These are phyloP conservation scores for Otis tarda DNA, from an alignment of 2,113 vertebrate species.

Conservation along the genomic window DNA sequence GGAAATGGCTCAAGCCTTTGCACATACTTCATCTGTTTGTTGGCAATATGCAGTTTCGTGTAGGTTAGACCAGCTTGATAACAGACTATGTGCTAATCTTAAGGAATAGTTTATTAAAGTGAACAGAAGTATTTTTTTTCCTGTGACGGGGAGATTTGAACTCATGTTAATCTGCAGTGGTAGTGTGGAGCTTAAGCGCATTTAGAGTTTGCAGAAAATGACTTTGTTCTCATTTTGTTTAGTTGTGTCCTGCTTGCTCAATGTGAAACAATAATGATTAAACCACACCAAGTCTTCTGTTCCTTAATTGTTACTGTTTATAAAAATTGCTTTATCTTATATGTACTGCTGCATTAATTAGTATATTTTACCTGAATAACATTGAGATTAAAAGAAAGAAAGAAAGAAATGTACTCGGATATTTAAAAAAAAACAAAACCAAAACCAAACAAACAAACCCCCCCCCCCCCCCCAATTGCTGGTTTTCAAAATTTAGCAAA, in stretches of 20 bases:
- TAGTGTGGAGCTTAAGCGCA: background rate
- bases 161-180: background rate
- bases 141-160: background rate
- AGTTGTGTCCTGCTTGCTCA: background rate
- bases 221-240: background rate
- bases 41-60: background rate
- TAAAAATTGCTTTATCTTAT: background rate
- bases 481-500: constrained; percentile 10
- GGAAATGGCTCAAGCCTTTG: background rate
- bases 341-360: background rate
- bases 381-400: background rate
- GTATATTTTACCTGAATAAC: background rate
- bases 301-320: background rate
- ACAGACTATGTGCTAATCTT: background rate
- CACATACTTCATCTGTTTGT: background rate
- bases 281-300: background rate
- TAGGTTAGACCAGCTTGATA: background rate
- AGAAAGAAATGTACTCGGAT: background rate
- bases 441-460: too few species aligned
- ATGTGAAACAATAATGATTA: background rate
- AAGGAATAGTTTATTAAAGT: background rate
- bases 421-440: background rate
- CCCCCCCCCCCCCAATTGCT: background rate
- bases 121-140: background rate
- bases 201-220: background rate